Base-by-base conservation (phyloP, 2,797 vertebrate species). In the Danionella dracula region DNA sequence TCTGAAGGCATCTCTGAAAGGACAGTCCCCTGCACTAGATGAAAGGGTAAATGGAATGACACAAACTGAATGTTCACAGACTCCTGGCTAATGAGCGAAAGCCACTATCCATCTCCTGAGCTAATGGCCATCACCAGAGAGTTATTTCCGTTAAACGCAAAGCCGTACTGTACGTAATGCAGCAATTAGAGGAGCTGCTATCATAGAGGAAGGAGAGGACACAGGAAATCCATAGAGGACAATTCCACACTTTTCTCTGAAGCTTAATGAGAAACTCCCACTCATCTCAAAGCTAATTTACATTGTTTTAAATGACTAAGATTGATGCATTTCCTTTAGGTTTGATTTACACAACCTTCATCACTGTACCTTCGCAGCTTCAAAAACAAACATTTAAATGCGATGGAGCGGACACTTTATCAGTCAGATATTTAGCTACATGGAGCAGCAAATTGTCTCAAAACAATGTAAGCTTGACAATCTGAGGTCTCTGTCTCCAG, bases 41-140 rank as follows among this genome's bases (percentile, higher is more conserved):
- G 35, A 55, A 40, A 55, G 21, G 35, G 21, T 35, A 15, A 42
- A 54, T 4, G 27, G 4, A 38, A 16, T 6, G 16, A 21, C 50
- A 61, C 20, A 4, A 54, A 16, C 23, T 27, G 31, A 54, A 45
- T 42, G 32, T 48, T 53, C 38, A 40, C 23, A 34, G 42, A 19
- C 23, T 45, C 35, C 41, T 16, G 17, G 11, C 13, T 68, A 65
- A 68, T 68, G 27, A 68, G 29, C 59, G 7, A 10, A 46, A 64
- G 27, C 17, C 5, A 8, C 16, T 34, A 54, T 61, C 23, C 48
- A 17, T 60, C 65, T 67, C 41, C n/a, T 46, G 27, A 54, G 38
- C 45, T 58, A 46, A 60, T 21, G 45, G 62, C 45, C 34, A 45
- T 58, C 4, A 46, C 38, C 13, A 29, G 13, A 1, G 40, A 32